A percentile compares a stretch with the other conserved stretches of the same genome.
phyloP scores from a whole-genome alignment of 2,888 invertebrate genomes.

The Apeira syringaria region DNA sequence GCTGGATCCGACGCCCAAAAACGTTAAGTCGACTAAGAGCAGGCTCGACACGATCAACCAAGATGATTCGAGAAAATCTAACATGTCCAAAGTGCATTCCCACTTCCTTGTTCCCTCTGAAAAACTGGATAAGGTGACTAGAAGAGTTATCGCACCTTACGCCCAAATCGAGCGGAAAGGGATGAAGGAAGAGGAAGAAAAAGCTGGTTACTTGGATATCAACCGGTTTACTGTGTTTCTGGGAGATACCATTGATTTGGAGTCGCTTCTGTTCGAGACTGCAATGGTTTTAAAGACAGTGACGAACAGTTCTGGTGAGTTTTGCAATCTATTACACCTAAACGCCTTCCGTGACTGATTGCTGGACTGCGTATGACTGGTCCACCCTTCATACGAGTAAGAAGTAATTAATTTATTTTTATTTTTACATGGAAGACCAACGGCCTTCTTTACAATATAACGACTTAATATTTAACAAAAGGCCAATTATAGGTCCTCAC shows the following conservation, averaged over 20 bases:
- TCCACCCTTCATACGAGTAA: too few relatives aligned
- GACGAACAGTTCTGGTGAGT: constrained; percentile 80
- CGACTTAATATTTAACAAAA: too few relatives aligned
- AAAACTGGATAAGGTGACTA: constrained; percentile 77
- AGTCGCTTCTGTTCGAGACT: constrained; percentile 81
- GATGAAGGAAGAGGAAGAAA: constrained; percentile 57
- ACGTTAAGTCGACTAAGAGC: constrained; percentile 52
- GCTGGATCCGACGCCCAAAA: constrained; percentile 46
- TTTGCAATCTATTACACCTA: too few relatives aligned
- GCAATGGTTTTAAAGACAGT: constrained; percentile 81
- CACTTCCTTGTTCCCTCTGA: constrained; percentile 72
- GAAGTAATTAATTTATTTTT: too few relatives aligned
- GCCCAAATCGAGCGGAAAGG: constrained; percentile 75
- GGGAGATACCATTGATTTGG: constrained; percentile 82
- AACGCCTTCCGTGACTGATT: too few relatives aligned
- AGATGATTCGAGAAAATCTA: constrained; percentile 18
- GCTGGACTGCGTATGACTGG: too few relatives aligned
- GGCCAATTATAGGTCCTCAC: too few relatives aligned
- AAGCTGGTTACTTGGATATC: constrained; percentile 65
- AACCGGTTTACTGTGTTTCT: constrained; percentile 76
- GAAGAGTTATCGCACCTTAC: constrained; percentile 84
- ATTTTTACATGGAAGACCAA: too few relatives aligned
- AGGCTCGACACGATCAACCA: constrained; percentile 45
- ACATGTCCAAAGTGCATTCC: constrained; percentile 54
- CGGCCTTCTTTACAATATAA: too few relatives aligned